Evolutionary conservation across 2,797 vertebrate species (phyloP).

Genomic region (Hippopotamyrus pictus): DNA sequence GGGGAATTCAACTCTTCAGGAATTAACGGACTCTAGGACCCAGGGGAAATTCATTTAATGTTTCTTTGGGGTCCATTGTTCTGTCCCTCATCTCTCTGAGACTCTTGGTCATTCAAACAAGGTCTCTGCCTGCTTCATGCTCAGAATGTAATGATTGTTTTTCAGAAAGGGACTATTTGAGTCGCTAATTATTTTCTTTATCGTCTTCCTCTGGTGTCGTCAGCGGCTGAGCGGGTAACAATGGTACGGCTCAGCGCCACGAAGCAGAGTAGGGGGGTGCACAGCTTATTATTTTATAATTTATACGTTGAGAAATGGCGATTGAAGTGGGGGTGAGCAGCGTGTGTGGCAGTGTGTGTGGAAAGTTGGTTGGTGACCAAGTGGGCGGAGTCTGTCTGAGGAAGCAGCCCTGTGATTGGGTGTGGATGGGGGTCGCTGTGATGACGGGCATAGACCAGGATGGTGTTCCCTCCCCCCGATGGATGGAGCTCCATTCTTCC

Average conservation of each 20-base stretch:
- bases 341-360: neutral
- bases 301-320: neutral
- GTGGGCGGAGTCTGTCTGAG: neutral
- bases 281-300: neutral
- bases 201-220: neutral
- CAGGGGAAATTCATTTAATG: neutral
- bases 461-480: neutral
- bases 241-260: neutral
- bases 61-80: neutral
- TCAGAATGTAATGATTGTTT: neutral
- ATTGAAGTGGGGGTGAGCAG: neutral
- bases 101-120: neutral
- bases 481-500: neutral
- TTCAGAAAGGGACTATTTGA: neutral
- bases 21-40: neutral
- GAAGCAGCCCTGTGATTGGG: neutral
- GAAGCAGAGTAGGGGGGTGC: neutral
- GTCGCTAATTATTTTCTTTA: slow-evolving; percentile 7
- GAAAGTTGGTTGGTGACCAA: neutral
- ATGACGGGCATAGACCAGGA: neutral
- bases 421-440: neutral
- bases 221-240: neutral
- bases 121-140: neutral
- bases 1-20: neutral
- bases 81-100: neutral